Evolutionary conservation across 2,113 vertebrate genomes (phyloP), one percentile per base, ranked within the genome.

Genomic region (Micronycteris hirsuta): DNA sequence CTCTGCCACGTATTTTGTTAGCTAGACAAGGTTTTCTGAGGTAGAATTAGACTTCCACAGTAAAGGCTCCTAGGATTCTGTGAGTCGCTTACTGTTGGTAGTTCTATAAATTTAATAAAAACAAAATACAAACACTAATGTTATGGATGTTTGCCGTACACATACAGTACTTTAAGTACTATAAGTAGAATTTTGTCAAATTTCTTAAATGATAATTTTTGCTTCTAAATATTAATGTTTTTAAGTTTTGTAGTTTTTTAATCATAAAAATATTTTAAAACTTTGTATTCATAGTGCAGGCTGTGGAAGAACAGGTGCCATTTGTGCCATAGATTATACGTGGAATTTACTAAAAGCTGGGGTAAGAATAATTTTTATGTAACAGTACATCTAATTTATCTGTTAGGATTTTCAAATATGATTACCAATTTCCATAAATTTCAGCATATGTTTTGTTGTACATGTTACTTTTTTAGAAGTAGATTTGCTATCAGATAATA

Each of bases 311-410:
- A 99, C 99, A 24, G 99, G 99, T 85, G 99, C 99, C 96, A 99
- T 99, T 98, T 99, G 99, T 99, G 99, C 99, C 95, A 99, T 99
- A 95, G 99, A 99, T 99, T 99, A 99, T 98, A 99, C 99, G 0
- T 99, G 99, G 99, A 99, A 99, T 98, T 99, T 99, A 93, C 99
- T 99, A 85, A 99, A 99, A 99, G 99, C 99, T 96, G 99, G 99
- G 98, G 99, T 99, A 99, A 98, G 98, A 83, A 96, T 92, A 82
- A 74, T 95, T 98, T 97, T 94, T 67, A 67, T 96, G 47, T 54
- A 86, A 45, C 6, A 19, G 93, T 76, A 52, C 89, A n/a, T 65
- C 47, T 17, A 38, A 0, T 73, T 73, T 2, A 52, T 88, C 9
- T 96, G 2, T 96, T 93, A 65, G 2, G 5, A 28, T 63, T 96